Evolutionary conservation across 2,888 invertebrate species (phyloP), one percentile per base, ranked within the genome.

Genomic region (Marasmarcha lunaedactyla): DNA sequence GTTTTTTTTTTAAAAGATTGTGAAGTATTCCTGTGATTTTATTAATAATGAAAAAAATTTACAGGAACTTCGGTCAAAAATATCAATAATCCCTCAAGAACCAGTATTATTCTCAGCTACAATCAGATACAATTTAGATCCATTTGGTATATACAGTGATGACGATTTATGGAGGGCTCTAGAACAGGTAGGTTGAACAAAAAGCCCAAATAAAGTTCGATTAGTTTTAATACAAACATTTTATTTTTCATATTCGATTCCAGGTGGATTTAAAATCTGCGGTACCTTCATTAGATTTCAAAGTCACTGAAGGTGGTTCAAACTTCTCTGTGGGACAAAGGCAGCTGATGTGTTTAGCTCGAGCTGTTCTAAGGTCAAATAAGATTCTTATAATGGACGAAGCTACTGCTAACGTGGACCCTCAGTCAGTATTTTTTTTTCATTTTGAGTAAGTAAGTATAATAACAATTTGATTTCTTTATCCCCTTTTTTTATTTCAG

Each of bases 321-420:
- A 92, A 92, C 63, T 87, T 93, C 51, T 93, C 93, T 33, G 90
- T 92, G 39, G 94, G 94, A 0, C 92, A 94, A 60, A 76, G 92
- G 20, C 94, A 94, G 63, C 73, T 94, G 43, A 84, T 94, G 40
- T 94, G 93, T 55, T 71, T 94, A 41, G 93, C 93, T 0, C 79
- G 94, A 41, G 93, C 94, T 0, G 87, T 94, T 39, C 74, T 94
- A 5, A 79, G 89, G 37, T 88, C 89, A 43, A 92, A 92, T 59
- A 87, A 81, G 42, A 87, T 94, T 38, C 81, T 94, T 1, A 86
- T 87, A 27, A 77, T 87, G 84, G 87, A 87, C 47, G 87, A 87
- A 57, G 87, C 86, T 5, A 86, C 85, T 1, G 86, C 86, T 26
- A 86, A 85, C 52, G 85, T 85, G 1, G 87, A 87, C 54, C 85